phyloP scores from a whole-genome alignment of 2,888 invertebrate species.

The Ectemnius cavifrons region DNA sequence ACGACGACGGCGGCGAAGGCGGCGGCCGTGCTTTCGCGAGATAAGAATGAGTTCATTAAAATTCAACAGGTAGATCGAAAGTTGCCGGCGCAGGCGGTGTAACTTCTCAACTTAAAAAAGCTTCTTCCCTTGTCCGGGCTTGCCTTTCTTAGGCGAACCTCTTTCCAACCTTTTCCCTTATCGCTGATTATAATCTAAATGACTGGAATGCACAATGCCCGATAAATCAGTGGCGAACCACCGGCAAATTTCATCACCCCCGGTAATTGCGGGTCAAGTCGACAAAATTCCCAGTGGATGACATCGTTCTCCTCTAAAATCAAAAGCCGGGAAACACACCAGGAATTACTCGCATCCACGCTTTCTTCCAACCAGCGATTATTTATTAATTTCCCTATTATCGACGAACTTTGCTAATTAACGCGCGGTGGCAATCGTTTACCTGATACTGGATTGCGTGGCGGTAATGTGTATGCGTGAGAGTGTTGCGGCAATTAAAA shows the following conservation, averaged over 20 bases:
- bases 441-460: too few relatives aligned
- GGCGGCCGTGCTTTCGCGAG: slow-evolving; percentile 19
- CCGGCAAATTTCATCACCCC: background rate
- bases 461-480: too few relatives aligned
- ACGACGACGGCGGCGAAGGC: background rate
- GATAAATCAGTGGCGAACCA: background rate
- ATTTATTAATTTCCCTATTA: too few relatives aligned
- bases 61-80: slow-evolving; percentile 61
- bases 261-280: background rate
- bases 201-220: slow-evolving; percentile 21
- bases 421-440: too few relatives aligned
- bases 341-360: too few relatives aligned
- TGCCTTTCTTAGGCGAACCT: background rate
- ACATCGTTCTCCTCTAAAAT: too few relatives aligned
- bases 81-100: slow-evolving; percentile 25
- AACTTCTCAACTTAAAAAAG: slow-evolving; percentile 46
- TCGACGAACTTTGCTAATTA: too few relatives aligned
- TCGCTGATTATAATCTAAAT: slow-evolving; percentile 36
- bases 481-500: too few relatives aligned
- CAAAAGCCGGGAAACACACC: too few relatives aligned
- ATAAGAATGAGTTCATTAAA: slow-evolving; percentile 55
- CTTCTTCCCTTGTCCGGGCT: slow-evolving; percentile 12
- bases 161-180: slow-evolving; percentile 18
- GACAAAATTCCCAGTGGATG: too few relatives aligned
- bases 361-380: too few relatives aligned